Conservation (phyloP, 2,888 invertebrate species). For the Balanococcus diminutus region DNA sequence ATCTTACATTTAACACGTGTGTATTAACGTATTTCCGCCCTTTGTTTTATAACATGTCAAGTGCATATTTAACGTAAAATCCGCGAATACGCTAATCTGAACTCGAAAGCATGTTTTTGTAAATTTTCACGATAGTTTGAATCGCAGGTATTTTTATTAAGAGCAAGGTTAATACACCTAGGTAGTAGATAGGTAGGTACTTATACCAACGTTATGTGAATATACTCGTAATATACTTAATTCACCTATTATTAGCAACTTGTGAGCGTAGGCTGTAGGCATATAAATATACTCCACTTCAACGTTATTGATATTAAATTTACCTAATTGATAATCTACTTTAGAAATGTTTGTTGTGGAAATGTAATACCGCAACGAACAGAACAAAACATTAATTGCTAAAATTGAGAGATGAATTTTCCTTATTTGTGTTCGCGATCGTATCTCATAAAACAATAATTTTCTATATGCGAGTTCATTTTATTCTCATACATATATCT, state of each 20-base stretch:
- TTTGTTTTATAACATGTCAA: not conserved
- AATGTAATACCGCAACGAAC: not conserved
- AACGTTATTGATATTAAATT: not conserved
- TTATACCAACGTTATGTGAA: not conserved
- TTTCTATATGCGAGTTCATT: no score
- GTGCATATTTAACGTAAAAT: not conserved
- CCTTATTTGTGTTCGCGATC: not conserved
- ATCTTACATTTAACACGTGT: constrained; percentile 38
- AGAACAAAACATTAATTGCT: not conserved
- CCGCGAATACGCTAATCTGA: not conserved
- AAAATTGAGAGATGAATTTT: not conserved
- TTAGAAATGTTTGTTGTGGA: not conserved
- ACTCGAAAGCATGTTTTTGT: not conserved
- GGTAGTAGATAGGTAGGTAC: not conserved
- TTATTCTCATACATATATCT: not conserved
- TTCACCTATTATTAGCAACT: no score
- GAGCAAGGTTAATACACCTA: not conserved
- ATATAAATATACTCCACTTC: not conserved
- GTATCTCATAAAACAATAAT: not conserved
- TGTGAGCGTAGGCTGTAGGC: not conserved
- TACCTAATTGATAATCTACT: not conserved
- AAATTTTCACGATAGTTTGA: not conserved
- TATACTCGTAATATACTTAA: no score
- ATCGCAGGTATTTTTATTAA: not conserved
- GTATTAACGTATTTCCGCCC: constrained; percentile 31